phyloP scores from a whole-genome alignment of 2,797 vertebrate species.

The Vultur gryphus region DNA sequence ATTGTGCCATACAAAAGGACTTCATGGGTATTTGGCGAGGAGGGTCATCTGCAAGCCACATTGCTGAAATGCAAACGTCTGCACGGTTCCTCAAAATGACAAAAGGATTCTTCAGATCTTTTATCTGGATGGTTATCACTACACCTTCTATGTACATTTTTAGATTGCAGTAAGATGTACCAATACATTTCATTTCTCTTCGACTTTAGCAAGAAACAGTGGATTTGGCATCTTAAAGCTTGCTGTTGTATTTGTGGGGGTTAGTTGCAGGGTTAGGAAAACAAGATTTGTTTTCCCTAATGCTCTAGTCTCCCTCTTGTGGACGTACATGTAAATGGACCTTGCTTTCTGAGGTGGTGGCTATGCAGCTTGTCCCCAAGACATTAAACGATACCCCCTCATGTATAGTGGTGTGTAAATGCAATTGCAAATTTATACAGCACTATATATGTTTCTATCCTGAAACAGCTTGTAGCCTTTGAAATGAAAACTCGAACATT shows the following conservation, averaged over 20 bases:
- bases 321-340: neutral
- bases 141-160: neutral
- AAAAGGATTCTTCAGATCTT: neutral
- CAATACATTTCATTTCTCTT: neutral
- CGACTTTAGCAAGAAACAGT: neutral
- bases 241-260: neutral
- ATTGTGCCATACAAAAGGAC: neutral
- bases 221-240: neutral
- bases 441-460: neutral
- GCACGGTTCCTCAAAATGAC: neutral
- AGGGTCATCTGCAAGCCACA: neutral
- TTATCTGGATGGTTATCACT: neutral
- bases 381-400: neutral
- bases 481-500: neutral
- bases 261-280: neutral
- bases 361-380: neutral
- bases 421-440: neutral
- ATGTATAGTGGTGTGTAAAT: rapidly evolving
- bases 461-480: neutral
- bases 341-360: neutral
- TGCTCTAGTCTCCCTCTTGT: conserved; percentile 22
- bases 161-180: neutral
- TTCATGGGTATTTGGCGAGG: neutral
- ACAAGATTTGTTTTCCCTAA: neutral
- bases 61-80: neutral